Evolutionary conservation across 1,140 invertebrate species (phyloP), one percentile per base, ranked within the genome.

Genomic region (Centruroides sculpturatus): DNA sequence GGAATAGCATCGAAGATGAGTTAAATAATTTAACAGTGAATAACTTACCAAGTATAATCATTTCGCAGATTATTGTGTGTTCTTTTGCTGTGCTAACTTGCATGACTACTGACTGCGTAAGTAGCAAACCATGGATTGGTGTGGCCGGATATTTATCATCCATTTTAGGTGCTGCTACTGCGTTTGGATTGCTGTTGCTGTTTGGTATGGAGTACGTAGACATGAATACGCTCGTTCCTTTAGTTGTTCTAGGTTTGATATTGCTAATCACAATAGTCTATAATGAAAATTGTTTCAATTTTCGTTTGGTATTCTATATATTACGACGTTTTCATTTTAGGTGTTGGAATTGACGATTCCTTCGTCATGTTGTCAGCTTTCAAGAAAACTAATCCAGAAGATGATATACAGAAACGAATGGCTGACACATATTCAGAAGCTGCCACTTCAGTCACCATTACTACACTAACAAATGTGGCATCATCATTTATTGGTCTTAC

Each of bases 221-320:
- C n/a, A 89, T 96, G 61, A 93, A 94, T 74, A 80, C 94, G 57
- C 89, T 91, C 0, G 91, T 91, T 3, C 92, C 92, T 6, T 94
- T 95, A 70, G 80, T 96, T 51, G 91, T 94, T 83, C 85, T 95
- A 63, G 91, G 92, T 95, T 23, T 23, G 23, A 23, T 23, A 23
- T 23, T 23, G 23, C 23, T 23, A 23, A 23, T 23, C 23, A 23
- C 23, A 23, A 23, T 23, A 23, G 23, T 23, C 23, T 23, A 23
- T 23, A 23, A 23, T 23, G 23, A 23, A 23, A 23, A 23, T 23
- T 23, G n/a, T 23, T 23, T 23, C 0, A 1, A 2, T 23, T 23
- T 23, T 23, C 23, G 2, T 23, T 23, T 23, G 23, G 23, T 23
- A 23, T 23, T 23, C 23, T 23, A 23, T 2, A 23, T 23, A 23